phyloP scores from a whole-genome alignment of 1,140 invertebrate genomes.

The Nasonia longicornis region DNA sequence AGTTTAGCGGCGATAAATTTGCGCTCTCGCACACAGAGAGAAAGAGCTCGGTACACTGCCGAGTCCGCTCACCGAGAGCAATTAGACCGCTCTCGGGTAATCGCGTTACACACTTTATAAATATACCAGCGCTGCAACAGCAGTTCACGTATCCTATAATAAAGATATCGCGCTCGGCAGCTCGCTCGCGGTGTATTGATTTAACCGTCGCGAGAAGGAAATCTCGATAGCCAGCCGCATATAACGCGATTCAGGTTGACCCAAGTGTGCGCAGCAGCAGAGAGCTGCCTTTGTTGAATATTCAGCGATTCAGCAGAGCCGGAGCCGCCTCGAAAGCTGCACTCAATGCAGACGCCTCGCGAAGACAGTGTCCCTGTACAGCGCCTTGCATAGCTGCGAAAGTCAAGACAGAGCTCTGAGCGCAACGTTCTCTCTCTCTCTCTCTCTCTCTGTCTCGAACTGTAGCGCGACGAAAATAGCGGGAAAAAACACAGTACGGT shows the following conservation, averaged over 20 bases:
- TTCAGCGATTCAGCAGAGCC: conserved; percentile 52
- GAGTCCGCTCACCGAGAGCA: conserved; percentile 4
- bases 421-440: no score
- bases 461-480: not conserved
- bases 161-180: not conserved
- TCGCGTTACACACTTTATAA: conserved; percentile 9
- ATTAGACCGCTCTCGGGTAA: conserved; percentile 19
- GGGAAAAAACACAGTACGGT: not conserved
- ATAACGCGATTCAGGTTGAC: not conserved
- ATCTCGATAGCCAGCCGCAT: not conserved
- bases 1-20: not conserved
- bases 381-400: not conserved
- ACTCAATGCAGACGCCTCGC: not conserved
- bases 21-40: not conserved
- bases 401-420: not conserved
- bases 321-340: not conserved
- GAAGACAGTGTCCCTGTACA: not conserved
- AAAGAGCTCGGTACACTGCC: no score
- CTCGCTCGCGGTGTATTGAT: not conserved
- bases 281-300: conserved; percentile 44
- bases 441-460: no score
- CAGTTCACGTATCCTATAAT: not conserved
- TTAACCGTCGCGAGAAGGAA: not conserved
- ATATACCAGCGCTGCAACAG: not conserved
- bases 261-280: not conserved